phyloP scores from a whole-genome alignment of 2,113 vertebrate genomes.

The Steatornis caripensis region DNA sequence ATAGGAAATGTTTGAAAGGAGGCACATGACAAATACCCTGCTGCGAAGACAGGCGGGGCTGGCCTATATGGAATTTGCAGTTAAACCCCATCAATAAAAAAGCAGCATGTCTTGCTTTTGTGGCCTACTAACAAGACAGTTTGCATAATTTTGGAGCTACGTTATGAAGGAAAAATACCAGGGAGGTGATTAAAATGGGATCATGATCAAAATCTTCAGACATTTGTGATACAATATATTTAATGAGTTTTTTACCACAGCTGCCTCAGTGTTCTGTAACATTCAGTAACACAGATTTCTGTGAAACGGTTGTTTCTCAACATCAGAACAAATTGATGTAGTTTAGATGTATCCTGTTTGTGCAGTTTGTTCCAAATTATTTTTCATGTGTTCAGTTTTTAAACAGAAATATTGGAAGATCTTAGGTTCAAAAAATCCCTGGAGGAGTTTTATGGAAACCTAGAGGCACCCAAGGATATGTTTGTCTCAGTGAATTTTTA shows the following conservation, averaged over 20 bases:
- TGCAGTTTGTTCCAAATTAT: background rate
- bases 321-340: background rate
- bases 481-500: background rate
- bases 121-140: background rate
- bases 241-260: background rate
- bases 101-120: background rate
- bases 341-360: background rate
- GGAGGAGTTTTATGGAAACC: background rate
- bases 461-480: background rate
- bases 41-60: background rate
- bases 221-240: background rate
- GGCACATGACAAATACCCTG: background rate
- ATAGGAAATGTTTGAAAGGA: background rate
- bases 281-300: background rate
- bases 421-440: background rate
- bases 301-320: background rate
- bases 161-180: background rate
- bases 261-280: background rate
- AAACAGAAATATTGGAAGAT: background rate
- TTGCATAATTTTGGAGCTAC: background rate
- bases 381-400: background rate
- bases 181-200: background rate
- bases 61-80: background rate
- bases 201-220: background rate
- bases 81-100: background rate